These are phyloP conservation scores for Gibbula magus DNA, from an alignment of 2,888 invertebrate genomes.

Conservation along the genomic window DNA sequence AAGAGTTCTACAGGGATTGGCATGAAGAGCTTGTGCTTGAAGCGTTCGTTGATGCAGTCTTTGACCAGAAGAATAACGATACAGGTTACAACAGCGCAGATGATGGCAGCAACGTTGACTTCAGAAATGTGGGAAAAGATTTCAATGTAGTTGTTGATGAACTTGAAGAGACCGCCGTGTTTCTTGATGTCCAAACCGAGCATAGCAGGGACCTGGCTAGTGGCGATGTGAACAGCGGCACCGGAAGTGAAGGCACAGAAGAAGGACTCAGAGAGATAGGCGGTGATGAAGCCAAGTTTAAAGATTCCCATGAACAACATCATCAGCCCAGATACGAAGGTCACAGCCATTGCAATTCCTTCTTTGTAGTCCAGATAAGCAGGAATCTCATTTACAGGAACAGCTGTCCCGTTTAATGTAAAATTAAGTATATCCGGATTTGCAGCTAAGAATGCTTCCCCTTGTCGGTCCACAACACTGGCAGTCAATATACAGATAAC, in stretches of 20 bases:
- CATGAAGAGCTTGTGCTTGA: constrained; percentile 66
- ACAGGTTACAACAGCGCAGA: constrained; percentile 60
- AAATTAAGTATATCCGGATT: constrained; percentile 36
- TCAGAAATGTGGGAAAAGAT: constrained; percentile 58
- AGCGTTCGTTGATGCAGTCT: constrained; percentile 70
- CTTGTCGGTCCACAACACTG: constrained; percentile 59
- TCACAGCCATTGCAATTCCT: constrained; percentile 60
- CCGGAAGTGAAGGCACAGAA: constrained; percentile 72
- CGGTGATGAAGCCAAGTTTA: constrained; percentile 71
- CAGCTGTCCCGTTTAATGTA: constrained; percentile 33
- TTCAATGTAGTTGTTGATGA: constrained; percentile 62
- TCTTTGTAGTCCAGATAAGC: constrained; percentile 67
- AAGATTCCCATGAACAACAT: constrained; percentile 67
- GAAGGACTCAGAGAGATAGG: constrained; percentile 72
- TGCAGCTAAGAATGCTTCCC: constrained; percentile 47
- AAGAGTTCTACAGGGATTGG: constrained; percentile 74
- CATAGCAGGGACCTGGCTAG: constrained; percentile 70
- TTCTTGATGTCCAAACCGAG: constrained; percentile 64
- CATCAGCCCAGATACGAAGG: constrained; percentile 66
- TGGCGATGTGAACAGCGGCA: constrained; percentile 71
- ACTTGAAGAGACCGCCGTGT: constrained; percentile 64
- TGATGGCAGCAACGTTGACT: constrained; percentile 60
- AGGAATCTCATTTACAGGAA: constrained; percentile 52
- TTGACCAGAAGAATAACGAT: constrained; percentile 66
- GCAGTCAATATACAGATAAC: constrained; percentile 71